Conservation (phyloP, 2,888 invertebrate species). For the Ophioninae sp. region DNA sequence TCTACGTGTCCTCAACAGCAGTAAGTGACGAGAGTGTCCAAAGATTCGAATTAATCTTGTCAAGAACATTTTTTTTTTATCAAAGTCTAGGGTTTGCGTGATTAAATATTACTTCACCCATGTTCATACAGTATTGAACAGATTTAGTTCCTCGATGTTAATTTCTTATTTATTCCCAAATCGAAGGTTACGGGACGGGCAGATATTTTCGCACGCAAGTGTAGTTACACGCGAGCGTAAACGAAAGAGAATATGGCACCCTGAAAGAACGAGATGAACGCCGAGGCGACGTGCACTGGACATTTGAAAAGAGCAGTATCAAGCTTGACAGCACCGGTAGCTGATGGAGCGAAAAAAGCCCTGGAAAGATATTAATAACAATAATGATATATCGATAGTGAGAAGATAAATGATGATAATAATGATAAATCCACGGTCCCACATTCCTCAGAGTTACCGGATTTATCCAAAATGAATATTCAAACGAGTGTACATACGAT, state of each 20-base stretch:
- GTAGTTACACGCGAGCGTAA: too few species aligned
- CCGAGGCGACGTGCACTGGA: conserved; percentile 54
- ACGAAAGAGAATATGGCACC: not conserved
- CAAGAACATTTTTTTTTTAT: too few species aligned
- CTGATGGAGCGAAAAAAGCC: conserved; percentile 56
- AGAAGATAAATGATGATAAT: conserved; percentile 8
- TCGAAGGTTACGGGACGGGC: too few species aligned
- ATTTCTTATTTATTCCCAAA: too few species aligned
- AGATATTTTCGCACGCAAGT: too few species aligned
- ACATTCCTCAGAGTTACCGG: conserved; percentile 34
- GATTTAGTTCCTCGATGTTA: too few species aligned
- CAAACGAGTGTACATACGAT: conserved; percentile 13
- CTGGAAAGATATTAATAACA: not conserved
- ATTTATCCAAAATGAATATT: conserved; percentile 20
- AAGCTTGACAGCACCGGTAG: conserved; percentile 3
- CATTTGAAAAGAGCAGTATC: conserved; percentile 42
- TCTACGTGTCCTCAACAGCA: too few species aligned
- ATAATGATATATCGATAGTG: not conserved
- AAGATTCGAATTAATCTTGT: too few species aligned
- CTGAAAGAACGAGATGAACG: conserved; percentile 15
- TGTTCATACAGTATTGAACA: too few species aligned
- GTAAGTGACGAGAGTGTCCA: too few species aligned
- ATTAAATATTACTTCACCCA: too few species aligned
- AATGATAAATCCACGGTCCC: conserved; percentile 3
- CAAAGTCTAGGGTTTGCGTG: too few species aligned